A percentile compares a stretch with the other conserved stretches of the same genome.
These are phyloP conservation scores for Tenebrosternarchus preto DNA, from an alignment of 2,113 vertebrate species.

Conservation along the genomic window DNA sequence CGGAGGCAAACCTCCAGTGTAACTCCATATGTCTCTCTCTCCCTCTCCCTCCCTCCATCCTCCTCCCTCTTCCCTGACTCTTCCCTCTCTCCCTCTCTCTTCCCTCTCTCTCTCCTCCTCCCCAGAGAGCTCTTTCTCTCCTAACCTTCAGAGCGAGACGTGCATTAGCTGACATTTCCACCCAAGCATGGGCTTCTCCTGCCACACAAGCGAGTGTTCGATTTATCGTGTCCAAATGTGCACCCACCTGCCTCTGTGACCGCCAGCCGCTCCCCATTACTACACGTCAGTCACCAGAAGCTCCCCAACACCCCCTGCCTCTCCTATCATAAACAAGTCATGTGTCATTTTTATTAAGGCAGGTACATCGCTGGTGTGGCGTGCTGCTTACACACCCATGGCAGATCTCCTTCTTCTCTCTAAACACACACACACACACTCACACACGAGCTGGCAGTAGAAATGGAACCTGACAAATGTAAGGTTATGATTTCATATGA, in stretches of 20 bases:
- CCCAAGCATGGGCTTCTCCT: slow-evolving; percentile 46
- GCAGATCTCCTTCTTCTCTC: slow-evolving; percentile 20
- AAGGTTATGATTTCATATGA: slow-evolving; percentile 50
- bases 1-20: slow-evolving; percentile 15
- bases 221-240: slow-evolving; percentile 59
- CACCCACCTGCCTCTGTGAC: slow-evolving; percentile 62
- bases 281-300: slow-evolving; percentile 36
- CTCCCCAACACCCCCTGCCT: slow-evolving; percentile 16
- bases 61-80: slow-evolving; percentile 4
- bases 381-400: slow-evolving; percentile 25
- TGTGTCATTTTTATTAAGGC: slow-evolving; percentile 48
- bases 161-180: slow-evolving; percentile 61
- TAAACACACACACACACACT: not conserved
- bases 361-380: slow-evolving; percentile 34
- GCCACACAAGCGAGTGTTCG: slow-evolving; percentile 49
- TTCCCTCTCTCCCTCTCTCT: slow-evolving; percentile 31
- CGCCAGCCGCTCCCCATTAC: slow-evolving; percentile 46
- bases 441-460: not conserved
- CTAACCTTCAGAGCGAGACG: slow-evolving; percentile 56
- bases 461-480: slow-evolving; percentile 38
- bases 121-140: slow-evolving; percentile 25
- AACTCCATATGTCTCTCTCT: slow-evolving; percentile 11
- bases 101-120: slow-evolving; percentile 10
- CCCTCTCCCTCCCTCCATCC: slow-evolving; percentile 21
- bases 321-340: slow-evolving; percentile 47